These are phyloP conservation scores for Antrozous pallidus DNA, from an alignment of 2,797 vertebrate species.

Conservation along the genomic window DNA sequence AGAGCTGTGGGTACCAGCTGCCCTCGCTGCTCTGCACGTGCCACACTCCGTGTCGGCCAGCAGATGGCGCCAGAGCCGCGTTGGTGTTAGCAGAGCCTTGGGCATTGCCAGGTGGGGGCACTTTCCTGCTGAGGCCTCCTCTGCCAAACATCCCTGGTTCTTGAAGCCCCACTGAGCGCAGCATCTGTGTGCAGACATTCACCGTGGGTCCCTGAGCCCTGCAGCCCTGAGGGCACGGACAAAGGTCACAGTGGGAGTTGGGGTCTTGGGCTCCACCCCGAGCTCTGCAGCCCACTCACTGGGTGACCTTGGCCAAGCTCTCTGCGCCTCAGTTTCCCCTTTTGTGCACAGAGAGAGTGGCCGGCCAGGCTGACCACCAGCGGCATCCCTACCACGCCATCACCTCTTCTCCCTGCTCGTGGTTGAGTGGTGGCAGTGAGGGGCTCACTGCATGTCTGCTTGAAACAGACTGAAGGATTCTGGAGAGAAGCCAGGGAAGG, in stretches of 20 bases:
- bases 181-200: rapidly evolving
- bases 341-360: not conserved
- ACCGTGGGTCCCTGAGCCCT: not conserved
- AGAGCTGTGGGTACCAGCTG: not conserved
- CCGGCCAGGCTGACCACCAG: not conserved
- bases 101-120: rapidly evolving
- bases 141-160: not conserved
- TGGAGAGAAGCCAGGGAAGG: constrained; percentile 89
- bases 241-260: not conserved
- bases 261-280: not conserved
- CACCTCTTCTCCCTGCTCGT: not conserved
- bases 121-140: not conserved
- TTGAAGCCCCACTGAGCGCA: not conserved
- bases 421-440: not conserved
- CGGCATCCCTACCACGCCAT: rapidly evolving
- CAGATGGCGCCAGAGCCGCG: not conserved
- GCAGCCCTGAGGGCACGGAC: not conserved
- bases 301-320: not conserved
- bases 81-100: rapidly evolving
- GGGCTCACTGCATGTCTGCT: constrained; percentile 33
- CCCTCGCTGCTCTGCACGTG: rapidly evolving
- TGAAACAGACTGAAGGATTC: constrained; percentile 88
- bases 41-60: rapidly evolving
- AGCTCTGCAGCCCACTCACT: not conserved
- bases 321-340: not conserved